Evolutionary conservation across 2,797 vertebrate genomes (phyloP).

Genomic region (Tachyglossus aculeatus): DNA sequence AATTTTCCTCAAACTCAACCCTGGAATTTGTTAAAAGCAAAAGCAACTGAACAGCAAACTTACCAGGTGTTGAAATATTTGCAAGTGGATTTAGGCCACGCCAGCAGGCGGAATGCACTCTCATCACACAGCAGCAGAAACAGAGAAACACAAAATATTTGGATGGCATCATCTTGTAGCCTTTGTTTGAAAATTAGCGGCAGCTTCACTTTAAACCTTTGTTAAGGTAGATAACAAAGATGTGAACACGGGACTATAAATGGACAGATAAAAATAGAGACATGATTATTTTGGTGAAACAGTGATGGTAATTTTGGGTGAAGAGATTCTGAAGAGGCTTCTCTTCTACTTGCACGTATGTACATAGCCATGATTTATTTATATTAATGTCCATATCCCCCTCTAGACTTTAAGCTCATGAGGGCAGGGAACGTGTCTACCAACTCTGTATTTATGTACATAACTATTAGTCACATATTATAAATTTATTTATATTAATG

Average conservation of each 20-base stretch:
- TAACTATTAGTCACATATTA: too few species aligned
- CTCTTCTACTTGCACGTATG: too few species aligned
- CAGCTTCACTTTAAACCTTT: slow-evolving; percentile 2
- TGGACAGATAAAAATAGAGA: not conserved
- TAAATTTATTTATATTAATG: too few species aligned
- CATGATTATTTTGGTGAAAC: too few species aligned
- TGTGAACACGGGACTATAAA: not conserved
- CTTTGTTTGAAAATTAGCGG: too few species aligned
- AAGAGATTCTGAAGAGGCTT: too few species aligned
- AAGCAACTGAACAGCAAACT: not conserved
- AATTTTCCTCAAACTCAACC: not conserved
- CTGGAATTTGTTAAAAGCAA: not conserved
- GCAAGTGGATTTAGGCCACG: slow-evolving; percentile 3
- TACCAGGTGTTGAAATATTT: slow-evolving; percentile 36
- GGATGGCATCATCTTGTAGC: slow-evolving; percentile 23
- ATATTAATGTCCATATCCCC: too few species aligned
- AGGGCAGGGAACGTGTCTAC: too few species aligned
- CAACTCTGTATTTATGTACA: too few species aligned
- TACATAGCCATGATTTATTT: too few species aligned
- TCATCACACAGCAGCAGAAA: slow-evolving; percentile 18
- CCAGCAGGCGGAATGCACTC: slow-evolving; percentile 28
- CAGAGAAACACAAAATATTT: slow-evolving; percentile 29
- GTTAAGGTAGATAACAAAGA: slow-evolving; percentile 9
- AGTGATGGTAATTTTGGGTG: too few species aligned
- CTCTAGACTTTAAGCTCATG: too few species aligned